Evolutionary conservation across 2,888 invertebrate species (phyloP), one percentile per base, ranked within the genome.

Genomic region (Cloeon dipterum): DNA sequence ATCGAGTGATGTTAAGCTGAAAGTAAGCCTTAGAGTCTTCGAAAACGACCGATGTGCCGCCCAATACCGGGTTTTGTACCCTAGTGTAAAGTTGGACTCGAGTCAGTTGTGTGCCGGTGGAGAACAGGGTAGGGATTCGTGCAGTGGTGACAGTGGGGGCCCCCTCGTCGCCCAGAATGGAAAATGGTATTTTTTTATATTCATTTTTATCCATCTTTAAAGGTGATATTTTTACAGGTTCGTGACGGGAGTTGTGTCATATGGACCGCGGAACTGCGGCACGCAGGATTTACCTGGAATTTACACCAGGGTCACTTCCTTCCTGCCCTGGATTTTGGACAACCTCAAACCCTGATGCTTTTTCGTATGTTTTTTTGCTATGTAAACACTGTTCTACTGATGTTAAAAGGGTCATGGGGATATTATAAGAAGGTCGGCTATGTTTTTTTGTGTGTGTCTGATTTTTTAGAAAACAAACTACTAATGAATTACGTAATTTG

Each of bases 211-310:
- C 23, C 8, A 11, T 7, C 8, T 11, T 7, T 23, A 11, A 8
- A 7, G 23, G 11, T 7, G 11, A 5, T n/a, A 16, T 29, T 7
- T 29, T 13, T 29, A 5, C 14, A 29, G 29, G 29, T 7, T 8
- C 5, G 29, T 29, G 29, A 29, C 29, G 13, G 75, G 74, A 4
- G 52, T 74, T 1, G 73, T 74, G 1, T 71, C 72, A 0, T 66
- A 66, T 43, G 74, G 74, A 0, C 63, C 68, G 1, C 50, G 52
- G 0, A 49, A 56, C 1, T 74, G 74, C 45, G 65, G 65, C 56
- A 58, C 58, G 32, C 51, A 53, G 61, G n/a, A 65, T 64, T 2
- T 67, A 59, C 77, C 78, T 0, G 76, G 71, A 1, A 68, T 78
- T 3, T 78, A 77, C 50, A 76, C 74, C 0, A 59, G 64, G 29